phyloP scores from a whole-genome alignment of 2,797 vertebrate genomes.

The Phoeniculus purpureus region DNA sequence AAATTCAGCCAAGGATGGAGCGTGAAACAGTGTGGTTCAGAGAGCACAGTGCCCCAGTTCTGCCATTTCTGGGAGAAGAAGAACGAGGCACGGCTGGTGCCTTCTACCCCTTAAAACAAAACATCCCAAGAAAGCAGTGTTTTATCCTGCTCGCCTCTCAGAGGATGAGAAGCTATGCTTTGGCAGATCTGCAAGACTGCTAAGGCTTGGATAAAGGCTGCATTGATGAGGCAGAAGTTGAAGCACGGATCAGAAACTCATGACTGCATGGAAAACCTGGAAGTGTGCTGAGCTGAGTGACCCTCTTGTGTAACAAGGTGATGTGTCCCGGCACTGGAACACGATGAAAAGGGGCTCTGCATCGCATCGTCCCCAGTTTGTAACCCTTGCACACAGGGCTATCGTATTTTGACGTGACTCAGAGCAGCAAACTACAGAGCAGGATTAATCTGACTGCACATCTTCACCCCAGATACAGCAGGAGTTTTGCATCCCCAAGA shows the following conservation, averaged over 20 bases:
- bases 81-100: not conserved
- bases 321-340: not conserved
- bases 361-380: not conserved
- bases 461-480: not conserved
- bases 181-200: not conserved
- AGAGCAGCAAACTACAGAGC: not conserved
- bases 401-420: not conserved
- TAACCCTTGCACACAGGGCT: not conserved
- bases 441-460: not conserved
- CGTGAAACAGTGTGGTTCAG: accelerated
- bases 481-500: not conserved
- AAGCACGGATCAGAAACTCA: not conserved
- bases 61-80: not conserved
- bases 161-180: not conserved
- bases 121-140: not conserved
- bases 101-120: not conserved
- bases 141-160: not conserved
- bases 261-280: not conserved
- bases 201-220: not conserved
- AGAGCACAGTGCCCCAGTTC: not conserved
- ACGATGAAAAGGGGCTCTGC: not conserved
- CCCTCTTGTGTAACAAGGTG: not conserved
- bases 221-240: conserved; percentile 30
- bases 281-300: not conserved
- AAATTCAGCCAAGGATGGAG: not conserved